A percentile compares a stretch with the other conserved stretches of the same genome.
Conservation (phyloP, 2,113 vertebrate genomes). For the Oncorhynchus keta region DNA sequence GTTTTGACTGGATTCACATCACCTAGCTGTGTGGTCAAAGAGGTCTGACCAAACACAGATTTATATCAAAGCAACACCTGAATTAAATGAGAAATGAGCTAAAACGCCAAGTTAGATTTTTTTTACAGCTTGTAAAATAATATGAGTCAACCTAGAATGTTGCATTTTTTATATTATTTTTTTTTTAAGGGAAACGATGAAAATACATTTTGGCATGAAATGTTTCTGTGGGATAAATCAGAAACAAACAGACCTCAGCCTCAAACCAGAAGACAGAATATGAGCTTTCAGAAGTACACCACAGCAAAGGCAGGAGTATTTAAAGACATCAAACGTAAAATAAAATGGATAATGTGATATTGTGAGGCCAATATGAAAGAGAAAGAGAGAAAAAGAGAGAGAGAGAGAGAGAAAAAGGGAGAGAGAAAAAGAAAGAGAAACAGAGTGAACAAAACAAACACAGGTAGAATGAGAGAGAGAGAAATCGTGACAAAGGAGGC, state of each 20-base stretch:
- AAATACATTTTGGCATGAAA: constrained; percentile 2
- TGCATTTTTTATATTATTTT: not conserved
- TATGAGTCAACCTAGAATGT: constrained; percentile 15
- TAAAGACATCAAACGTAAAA: not conserved
- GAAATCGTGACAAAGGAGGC: constrained; percentile 40
- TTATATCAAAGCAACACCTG: constrained; percentile 28
- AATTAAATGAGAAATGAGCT: constrained; percentile 33
- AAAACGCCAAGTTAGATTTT: constrained; percentile 30
- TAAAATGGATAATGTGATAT: too few species aligned
- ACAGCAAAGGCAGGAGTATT: not conserved
- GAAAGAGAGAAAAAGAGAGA: not conserved
- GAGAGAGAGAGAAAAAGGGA: not conserved
- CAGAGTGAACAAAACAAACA: not conserved
- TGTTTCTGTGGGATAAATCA: not conserved
- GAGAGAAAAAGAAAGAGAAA: too few species aligned
- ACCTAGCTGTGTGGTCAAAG: constrained; percentile 26
- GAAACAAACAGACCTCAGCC: constrained; percentile 5
- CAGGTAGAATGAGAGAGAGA: constrained; percentile 14
- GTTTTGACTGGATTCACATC: constrained; percentile 53
- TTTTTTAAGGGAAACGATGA: not conserved
- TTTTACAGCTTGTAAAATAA: constrained; percentile 43
- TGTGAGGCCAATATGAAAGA: too few species aligned
- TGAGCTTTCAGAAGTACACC: not conserved
- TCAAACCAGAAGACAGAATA: not conserved
- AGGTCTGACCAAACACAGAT: constrained; percentile 35